Evolutionary conservation across 1,140 invertebrate genomes (phyloP).

Genomic region (Melitaea cinxia): DNA sequence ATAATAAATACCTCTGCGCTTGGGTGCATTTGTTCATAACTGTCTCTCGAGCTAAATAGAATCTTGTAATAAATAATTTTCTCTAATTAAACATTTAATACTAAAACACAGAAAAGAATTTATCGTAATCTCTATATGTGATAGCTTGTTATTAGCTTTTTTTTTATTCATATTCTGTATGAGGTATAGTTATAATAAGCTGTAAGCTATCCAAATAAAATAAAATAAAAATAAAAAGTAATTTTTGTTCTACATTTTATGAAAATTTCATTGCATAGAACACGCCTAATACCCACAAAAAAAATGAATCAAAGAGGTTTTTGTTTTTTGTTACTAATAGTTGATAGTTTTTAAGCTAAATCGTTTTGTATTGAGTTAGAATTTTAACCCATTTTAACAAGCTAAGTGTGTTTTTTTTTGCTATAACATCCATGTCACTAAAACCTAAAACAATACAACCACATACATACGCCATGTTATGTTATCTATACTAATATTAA

Average conservation of each 20-base stretch:
- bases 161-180: too few species aligned
- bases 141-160: too few species aligned
- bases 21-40: constrained; percentile 18
- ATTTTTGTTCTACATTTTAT: too few species aligned
- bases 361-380: constrained; percentile 11
- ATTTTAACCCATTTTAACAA: constrained; percentile 7
- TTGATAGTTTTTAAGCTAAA: constrained; percentile 9
- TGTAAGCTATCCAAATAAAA: too few species aligned
- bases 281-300: too few species aligned
- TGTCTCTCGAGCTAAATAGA: constrained; percentile 12
- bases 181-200: too few species aligned
- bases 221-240: too few species aligned
- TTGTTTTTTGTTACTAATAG: constrained; percentile 15
- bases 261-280: too few species aligned
- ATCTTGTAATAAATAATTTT: background rate
- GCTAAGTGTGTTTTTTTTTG: constrained; percentile 18
- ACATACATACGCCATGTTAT: background rate
- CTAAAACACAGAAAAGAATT: too few species aligned
- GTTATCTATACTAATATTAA: too few species aligned
- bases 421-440: background rate
- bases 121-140: too few species aligned
- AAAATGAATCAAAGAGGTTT: background rate
- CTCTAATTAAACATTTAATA: background rate
- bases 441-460: background rate
- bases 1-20: constrained; percentile 1